Conservation (phyloP, 2,888 invertebrate genomes). For the Cenopis cana region DNA sequence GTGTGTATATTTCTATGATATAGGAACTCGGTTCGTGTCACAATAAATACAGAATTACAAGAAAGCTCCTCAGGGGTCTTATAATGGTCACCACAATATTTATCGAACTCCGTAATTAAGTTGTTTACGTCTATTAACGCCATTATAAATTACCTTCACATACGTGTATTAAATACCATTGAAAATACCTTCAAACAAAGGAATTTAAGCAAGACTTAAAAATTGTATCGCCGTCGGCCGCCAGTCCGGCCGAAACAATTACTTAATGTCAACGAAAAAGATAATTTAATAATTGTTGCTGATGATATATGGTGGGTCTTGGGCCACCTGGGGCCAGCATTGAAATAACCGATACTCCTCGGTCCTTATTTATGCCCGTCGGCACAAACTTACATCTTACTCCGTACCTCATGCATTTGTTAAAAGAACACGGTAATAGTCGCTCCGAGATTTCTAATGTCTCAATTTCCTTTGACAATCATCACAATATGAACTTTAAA, state of each 20-base stretch:
- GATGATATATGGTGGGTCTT: constrained; percentile 78
- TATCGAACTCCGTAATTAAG: constrained; percentile 35
- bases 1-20: not conserved
- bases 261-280: constrained; percentile 84
- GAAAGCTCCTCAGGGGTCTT: not conserved
- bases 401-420: constrained; percentile 80
- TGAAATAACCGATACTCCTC: constrained; percentile 80
- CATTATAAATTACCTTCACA: constrained; percentile 43
- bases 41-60: constrained; percentile 10
- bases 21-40: not conserved
- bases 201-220: constrained; percentile 72
- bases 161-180: constrained; percentile 52
- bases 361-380: constrained; percentile 78
- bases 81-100: constrained; percentile 19
- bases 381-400: constrained; percentile 81
- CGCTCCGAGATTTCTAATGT: constrained; percentile 82
- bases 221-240: constrained; percentile 68
- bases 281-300: constrained; percentile 84
- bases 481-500: constrained; percentile 58
- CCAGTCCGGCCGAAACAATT: constrained; percentile 79
- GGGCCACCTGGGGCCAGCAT: constrained; percentile 81
- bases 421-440: constrained; percentile 83
- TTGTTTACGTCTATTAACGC: constrained; percentile 35
- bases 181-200: constrained; percentile 61
- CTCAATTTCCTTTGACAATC: constrained; percentile 71